Evolutionary conservation across 2,113 vertebrate genomes (phyloP).

Genomic region (Nipponia nippon): DNA sequence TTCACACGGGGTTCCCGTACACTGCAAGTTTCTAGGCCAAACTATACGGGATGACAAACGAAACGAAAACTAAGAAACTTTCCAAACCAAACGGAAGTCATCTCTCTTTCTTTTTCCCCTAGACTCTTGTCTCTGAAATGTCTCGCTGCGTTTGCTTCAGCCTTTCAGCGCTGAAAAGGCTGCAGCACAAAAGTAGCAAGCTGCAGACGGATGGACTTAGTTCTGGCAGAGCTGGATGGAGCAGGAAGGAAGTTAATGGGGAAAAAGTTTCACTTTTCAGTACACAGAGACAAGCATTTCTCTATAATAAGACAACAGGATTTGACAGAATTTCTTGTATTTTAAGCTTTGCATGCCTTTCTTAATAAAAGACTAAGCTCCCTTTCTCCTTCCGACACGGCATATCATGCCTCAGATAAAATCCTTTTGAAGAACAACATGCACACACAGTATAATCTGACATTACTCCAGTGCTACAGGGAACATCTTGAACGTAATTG

Average conservation of each 20-base stretch:
- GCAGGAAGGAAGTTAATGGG: neutral
- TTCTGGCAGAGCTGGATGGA: neutral
- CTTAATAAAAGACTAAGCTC: neutral
- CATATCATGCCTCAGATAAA: neutral
- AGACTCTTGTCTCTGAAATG: neutral
- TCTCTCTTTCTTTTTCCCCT: neutral
- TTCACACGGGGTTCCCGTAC: fast-evolving
- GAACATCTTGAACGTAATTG: conserved; percentile 48
- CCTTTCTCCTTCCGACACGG: neutral
- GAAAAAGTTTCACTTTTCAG: neutral
- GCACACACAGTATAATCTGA: neutral
- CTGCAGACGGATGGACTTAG: neutral
- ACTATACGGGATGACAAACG: neutral
- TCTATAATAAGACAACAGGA: neutral
- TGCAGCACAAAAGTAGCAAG: neutral
- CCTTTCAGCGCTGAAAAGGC: neutral
- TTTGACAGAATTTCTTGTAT: neutral
- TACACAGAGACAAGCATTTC: neutral
- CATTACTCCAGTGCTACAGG: conserved; percentile 25
- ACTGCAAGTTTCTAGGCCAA: neutral
- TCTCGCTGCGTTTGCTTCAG: neutral
- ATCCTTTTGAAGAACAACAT: neutral
- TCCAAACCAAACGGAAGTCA: neutral
- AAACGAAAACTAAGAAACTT: neutral
- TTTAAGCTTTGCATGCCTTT: neutral